phyloP scores from a whole-genome alignment of 1,140 invertebrate genomes.

The Zaprionus nigranus region DNA sequence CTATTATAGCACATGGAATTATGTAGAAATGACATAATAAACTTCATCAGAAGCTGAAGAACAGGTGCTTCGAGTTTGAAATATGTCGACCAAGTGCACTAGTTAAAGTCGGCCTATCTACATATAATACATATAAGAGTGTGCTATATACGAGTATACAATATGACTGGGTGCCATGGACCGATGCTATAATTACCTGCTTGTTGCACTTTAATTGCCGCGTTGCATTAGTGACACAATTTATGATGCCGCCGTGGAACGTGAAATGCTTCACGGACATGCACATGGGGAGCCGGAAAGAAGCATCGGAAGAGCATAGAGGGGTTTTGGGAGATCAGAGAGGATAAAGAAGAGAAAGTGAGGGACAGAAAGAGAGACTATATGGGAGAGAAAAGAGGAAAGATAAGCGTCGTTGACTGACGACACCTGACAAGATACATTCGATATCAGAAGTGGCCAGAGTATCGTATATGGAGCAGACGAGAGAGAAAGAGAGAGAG shows the following conservation, averaged over 20 bases:
- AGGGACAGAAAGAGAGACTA: background rate
- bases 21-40: background rate
- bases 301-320: too few species aligned
- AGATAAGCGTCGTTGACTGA: background rate
- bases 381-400: conserved; percentile 2
- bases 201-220: conserved; percentile 42
- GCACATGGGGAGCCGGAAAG: conserved; percentile 47
- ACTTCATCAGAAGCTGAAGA: background rate
- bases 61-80: conserved; percentile 1
- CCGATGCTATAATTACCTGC: conserved; percentile 49
- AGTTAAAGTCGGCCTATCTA: background rate
- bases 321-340: too few species aligned
- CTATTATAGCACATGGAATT: background rate
- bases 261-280: conserved; percentile 56
- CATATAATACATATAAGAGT: background rate
- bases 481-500: background rate
- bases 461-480: background rate
- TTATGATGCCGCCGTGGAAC: conserved; percentile 53
- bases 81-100: conserved; percentile 3
- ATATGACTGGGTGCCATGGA: conserved; percentile 4
- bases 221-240: conserved; percentile 65
- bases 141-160: conserved; percentile 5
- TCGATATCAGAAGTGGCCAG: background rate
- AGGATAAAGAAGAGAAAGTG: too few species aligned
- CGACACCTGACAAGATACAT: conserved; percentile 3